Evolutionary conservation across 2,113 vertebrate genomes (phyloP), one percentile per base, ranked within the genome.

Genomic region (Erythrocebus patas): DNA sequence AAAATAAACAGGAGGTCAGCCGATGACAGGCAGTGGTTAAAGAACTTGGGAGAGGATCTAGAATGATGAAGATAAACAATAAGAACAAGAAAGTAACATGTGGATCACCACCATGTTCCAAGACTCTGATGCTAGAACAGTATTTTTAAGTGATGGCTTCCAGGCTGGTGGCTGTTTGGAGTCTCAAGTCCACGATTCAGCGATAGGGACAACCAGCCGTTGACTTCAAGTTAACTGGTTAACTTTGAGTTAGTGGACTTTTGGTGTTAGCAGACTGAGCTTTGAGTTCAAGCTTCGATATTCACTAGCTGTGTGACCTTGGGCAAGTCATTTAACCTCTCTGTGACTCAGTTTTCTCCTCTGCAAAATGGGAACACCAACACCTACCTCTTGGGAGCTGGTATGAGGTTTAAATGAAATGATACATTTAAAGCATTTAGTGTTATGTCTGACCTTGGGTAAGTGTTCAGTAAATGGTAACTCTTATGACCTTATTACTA

Each of bases 301-400:
- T n/a, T 85, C 25, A 18, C 50, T 30, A 55, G 45, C 55, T 61
- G 80, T 48, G 92, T n/a, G 81, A 55, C 76, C 22, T 75, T 38
- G 72, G 72, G 18, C 22, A 16, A 59, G 32, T 52, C 45, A 38
- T 55, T 43, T 73, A n/a, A 35, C 50, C 38, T 93, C 64, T 52
- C 55, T 70, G 92, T 72, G 79, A 45, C 75, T 76, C 57, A 1
- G 61, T 81, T 96, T 61, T 86, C 83, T 85, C 32, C 32, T 76
- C 43, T 35, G 16, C 35, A 27, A 72, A 64, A 43, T 52, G 82
- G 35, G 38, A 27, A 5, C 14, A 38, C 22, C 27, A 12, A 48
- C 32, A 73, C 43, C 68, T 64, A 4, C 23, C 8, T 66, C 70
- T 70, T 5, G 43, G 79, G 59, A 23, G 38, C 0, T 22, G 32